Evolutionary conservation across 2,888 invertebrate species (phyloP).

Genomic region (Apocheima hispidaria): DNA sequence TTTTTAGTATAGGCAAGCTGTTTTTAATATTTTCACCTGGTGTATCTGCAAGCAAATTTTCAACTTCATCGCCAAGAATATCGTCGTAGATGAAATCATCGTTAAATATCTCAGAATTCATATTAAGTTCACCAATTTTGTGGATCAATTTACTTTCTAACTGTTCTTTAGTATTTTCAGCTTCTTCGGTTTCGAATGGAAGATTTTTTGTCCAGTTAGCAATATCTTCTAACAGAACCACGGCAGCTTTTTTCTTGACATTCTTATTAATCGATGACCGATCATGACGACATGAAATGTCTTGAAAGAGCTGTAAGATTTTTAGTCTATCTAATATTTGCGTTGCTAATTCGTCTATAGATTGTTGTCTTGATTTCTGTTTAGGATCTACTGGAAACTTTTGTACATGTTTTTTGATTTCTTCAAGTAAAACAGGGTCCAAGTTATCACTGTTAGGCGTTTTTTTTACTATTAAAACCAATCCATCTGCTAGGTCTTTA

Average conservation of each 20-base stretch:
- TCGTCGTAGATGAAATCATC: slow-evolving; percentile 60
- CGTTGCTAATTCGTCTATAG: slow-evolving; percentile 34
- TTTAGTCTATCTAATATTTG: slow-evolving; percentile 47
- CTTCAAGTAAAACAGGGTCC: slow-evolving; percentile 39
- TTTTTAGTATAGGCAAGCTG: slow-evolving; percentile 48
- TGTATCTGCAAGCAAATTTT: slow-evolving; percentile 47
- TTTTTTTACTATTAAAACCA: slow-evolving; percentile 37
- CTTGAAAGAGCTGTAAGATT: slow-evolving; percentile 44
- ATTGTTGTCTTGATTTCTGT: slow-evolving; percentile 32
- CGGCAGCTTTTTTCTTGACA: slow-evolving; percentile 44
- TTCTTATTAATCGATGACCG: slow-evolving; percentile 6
- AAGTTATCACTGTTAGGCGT: slow-evolving; percentile 27
- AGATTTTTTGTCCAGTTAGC: slow-evolving; percentile 55
- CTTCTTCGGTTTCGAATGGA: slow-evolving; percentile 47
- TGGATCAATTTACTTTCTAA: slow-evolving; percentile 52
- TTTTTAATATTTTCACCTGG: slow-evolving; percentile 35
- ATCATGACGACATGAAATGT: slow-evolving; percentile 35
- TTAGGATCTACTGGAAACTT: slow-evolving; percentile 42
- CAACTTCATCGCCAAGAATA: slow-evolving; percentile 58
- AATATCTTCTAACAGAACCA: slow-evolving; percentile 52
- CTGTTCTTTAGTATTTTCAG: slow-evolving; percentile 52
- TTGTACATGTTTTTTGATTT: slow-evolving; percentile 45
- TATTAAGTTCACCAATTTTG: slow-evolving; percentile 61
- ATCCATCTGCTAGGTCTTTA: slow-evolving; percentile 39
- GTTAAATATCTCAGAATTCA: slow-evolving; percentile 60